Evolutionary conservation across 2,113 vertebrate species (phyloP).

Genomic region (Steatornis caripensis): DNA sequence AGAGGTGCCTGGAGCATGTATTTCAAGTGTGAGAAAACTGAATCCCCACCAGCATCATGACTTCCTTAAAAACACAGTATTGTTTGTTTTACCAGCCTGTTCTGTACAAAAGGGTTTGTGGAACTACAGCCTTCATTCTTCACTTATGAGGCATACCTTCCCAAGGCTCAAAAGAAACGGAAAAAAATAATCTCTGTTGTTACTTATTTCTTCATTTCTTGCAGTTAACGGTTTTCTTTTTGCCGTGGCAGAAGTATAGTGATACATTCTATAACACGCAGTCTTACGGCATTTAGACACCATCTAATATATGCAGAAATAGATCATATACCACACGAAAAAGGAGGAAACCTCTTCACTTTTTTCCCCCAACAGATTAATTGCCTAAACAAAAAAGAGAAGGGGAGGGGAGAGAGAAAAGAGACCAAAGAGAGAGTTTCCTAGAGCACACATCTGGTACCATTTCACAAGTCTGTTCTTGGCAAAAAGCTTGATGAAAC

Average conservation of each 20-base stretch:
- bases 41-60: background rate
- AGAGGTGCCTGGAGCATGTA: background rate
- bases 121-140: background rate
- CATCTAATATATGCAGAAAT: background rate
- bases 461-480: background rate
- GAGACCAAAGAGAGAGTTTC: background rate
- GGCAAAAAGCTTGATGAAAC: constrained; percentile 5
- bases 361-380: background rate
- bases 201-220: background rate
- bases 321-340: background rate
- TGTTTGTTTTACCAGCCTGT: background rate
- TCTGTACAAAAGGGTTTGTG: background rate
- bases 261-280: background rate
- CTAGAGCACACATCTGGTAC: background rate
- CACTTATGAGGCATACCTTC: background rate
- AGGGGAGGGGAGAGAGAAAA: background rate
- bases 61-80: background rate
- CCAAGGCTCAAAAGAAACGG: background rate
- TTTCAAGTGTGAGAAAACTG: background rate
- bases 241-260: background rate
- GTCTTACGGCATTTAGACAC: background rate
- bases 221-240: background rate
- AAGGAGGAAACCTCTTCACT: background rate
- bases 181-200: background rate
- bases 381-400: background rate